A percentile compares a stretch with the other conserved stretches of the same genome.
These are phyloP conservation scores for Monodelphis domestica DNA, from an alignment of 2,797 vertebrate species.

Conservation along the genomic window DNA sequence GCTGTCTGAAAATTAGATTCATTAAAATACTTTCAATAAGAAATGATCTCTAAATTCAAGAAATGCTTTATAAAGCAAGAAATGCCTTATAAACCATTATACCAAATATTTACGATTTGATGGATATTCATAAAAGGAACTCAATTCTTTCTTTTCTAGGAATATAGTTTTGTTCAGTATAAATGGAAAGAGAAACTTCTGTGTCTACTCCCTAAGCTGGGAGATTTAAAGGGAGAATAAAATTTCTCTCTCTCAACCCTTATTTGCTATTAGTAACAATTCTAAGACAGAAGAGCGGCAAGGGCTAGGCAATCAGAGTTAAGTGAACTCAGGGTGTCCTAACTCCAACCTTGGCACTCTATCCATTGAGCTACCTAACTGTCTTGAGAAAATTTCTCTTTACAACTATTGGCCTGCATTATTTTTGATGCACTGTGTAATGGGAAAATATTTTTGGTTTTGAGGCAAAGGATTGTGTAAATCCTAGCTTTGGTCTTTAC, in stretches of 20 bases:
- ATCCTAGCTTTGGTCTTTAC: not conserved
- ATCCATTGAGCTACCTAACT: too few relatives aligned
- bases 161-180: not conserved
- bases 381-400: not conserved
- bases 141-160: not conserved
- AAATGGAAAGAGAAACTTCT: not conserved
- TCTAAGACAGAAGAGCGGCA: too few relatives aligned
- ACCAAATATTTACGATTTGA: conserved; percentile 3
- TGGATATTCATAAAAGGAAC: not conserved
- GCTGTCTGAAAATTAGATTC: not conserved
- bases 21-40: not conserved
- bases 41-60: conserved; percentile 2
- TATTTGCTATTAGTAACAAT: too few relatives aligned
- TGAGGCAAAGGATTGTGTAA: not conserved
- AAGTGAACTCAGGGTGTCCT: too few relatives aligned
- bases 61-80: conserved; percentile 4
- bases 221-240: too few relatives aligned
- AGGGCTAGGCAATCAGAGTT: too few relatives aligned
- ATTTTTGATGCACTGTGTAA: not conserved
- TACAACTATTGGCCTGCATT: not conserved
- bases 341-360: too few relatives aligned
- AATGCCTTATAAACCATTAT: not conserved
- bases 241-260: too few relatives aligned
- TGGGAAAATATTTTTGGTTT: not conserved
- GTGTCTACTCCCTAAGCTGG: not conserved